Evolutionary conservation across 2,888 invertebrate species (phyloP).

Genomic region (Nemurella pictetii): DNA sequence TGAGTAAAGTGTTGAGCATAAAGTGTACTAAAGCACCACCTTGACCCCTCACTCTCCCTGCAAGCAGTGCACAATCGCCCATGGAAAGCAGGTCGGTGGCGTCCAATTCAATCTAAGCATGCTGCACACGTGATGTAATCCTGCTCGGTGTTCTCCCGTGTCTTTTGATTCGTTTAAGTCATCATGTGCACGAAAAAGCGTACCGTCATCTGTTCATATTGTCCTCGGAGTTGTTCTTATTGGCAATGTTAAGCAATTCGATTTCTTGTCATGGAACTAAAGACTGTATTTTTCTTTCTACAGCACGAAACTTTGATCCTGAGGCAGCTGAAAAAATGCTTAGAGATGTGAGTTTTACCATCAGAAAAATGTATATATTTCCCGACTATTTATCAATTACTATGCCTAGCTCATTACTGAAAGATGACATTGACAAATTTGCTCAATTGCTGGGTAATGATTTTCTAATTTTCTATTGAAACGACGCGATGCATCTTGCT

Average conservation of each 20-base stretch:
- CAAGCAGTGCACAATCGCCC: not conserved
- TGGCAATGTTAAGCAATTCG: not conserved
- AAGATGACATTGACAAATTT: too few relatives aligned
- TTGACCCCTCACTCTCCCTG: not conserved
- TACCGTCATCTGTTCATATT: not conserved
- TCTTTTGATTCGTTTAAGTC: not conserved
- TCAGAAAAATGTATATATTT: too few relatives aligned
- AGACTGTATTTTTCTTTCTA: slow-evolving; percentile 49
- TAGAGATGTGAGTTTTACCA: slow-evolving; percentile 74
- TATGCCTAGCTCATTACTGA: too few relatives aligned
- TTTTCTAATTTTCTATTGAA: too few relatives aligned
- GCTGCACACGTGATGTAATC: not conserved
- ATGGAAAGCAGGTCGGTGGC: not conserved
- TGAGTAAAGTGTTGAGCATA: too few relatives aligned
- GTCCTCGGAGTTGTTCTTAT: slow-evolving; percentile 32
- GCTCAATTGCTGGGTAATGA: too few relatives aligned
- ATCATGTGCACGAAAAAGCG: not conserved
- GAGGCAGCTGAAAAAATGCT: slow-evolving; percentile 92
- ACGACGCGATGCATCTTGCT: too few relatives aligned
- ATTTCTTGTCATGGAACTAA: slow-evolving; percentile 3
- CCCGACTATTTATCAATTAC: too few relatives aligned
- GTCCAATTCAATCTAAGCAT: not conserved
- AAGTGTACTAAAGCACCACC: not conserved
- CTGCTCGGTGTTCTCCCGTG: too few relatives aligned
- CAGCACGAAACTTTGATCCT: slow-evolving; percentile 85